Evolutionary conservation across 2,797 vertebrate species (phyloP).

Genomic region (Chromobotia macracanthus): DNA sequence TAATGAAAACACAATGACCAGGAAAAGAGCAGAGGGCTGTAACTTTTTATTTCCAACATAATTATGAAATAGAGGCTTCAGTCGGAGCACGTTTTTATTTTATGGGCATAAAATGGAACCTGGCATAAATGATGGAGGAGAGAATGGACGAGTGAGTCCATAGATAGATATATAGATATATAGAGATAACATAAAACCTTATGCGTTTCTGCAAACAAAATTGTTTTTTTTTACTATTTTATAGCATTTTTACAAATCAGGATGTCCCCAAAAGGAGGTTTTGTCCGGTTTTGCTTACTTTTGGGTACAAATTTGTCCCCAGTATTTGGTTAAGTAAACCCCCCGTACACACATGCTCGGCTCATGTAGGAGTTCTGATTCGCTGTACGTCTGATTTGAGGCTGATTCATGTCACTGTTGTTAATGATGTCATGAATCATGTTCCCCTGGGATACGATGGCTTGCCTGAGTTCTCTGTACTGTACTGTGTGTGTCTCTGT

Average conservation of each 20-base stretch:
- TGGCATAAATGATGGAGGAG: constrained; percentile 16
- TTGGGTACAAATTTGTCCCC: no score
- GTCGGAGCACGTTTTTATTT: neutral
- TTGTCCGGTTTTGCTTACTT: no score
- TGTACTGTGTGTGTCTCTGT: constrained; percentile 5
- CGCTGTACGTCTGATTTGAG: constrained; percentile 64
- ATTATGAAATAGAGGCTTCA: neutral
- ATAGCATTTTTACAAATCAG: no score
- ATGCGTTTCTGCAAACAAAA: no score
- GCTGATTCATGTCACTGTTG: constrained; percentile 64
- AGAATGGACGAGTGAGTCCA: neutral
- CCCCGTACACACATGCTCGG: no score
- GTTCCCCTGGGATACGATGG: constrained; percentile 64
- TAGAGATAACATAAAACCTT: no score
- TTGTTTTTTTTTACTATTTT: no score
- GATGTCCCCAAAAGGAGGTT: no score
- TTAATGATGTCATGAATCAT: constrained; percentile 59
- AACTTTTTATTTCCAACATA: constrained; percentile 3
- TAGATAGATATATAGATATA: no score
- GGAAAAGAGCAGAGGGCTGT: neutral
- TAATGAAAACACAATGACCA: constrained; percentile 1
- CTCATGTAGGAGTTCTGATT: constrained; percentile 44
- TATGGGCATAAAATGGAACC: neutral
- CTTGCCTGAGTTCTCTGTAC: constrained; percentile 22
- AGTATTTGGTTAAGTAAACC: no score